phyloP scores from a whole-genome alignment of 2,888 invertebrate genomes.

The Apodemia duryi region DNA sequence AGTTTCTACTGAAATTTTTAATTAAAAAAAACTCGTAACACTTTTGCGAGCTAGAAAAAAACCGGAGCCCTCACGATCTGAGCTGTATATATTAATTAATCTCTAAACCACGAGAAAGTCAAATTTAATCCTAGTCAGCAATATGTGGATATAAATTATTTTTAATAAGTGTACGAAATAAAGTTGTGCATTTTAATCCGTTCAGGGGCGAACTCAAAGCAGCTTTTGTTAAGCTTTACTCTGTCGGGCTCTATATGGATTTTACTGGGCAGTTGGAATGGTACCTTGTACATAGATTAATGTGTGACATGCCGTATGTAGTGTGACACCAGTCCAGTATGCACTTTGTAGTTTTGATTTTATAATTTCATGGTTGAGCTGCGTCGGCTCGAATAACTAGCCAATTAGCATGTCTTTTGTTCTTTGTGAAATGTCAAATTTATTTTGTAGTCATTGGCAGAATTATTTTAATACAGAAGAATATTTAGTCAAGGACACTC shows the following conservation, averaged over 20 bases:
- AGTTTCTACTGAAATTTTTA: too few species aligned
- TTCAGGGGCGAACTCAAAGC: conserved; percentile 64
- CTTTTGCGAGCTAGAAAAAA: too few species aligned
- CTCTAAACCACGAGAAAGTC: too few species aligned
- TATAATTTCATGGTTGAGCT: conserved; percentile 17
- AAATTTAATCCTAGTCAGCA: neutral
- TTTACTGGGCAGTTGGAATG: conserved; percentile 39
- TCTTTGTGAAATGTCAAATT: neutral
- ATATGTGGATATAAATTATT: neutral
- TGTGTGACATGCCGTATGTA: conserved; percentile 27
- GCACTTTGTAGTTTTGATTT: conserved; percentile 19
- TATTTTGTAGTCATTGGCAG: too few species aligned
- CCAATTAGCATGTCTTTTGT: neutral
- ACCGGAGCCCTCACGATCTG: too few species aligned
- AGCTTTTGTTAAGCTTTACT: conserved; percentile 61
- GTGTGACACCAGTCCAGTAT: conserved; percentile 8
- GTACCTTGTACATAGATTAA: conserved; percentile 35
- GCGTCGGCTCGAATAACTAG: neutral
- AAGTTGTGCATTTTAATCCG: conserved; percentile 59
- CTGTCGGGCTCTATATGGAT: conserved; percentile 58
- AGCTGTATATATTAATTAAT: too few species aligned
- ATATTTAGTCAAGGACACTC: too few species aligned
- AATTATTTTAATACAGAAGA: too few species aligned
- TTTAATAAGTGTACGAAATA: conserved; percentile 17
- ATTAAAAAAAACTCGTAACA: too few species aligned